phyloP scores from a whole-genome alignment of 2,113 vertebrate genomes.

The Zonotrichia leucophrys region DNA sequence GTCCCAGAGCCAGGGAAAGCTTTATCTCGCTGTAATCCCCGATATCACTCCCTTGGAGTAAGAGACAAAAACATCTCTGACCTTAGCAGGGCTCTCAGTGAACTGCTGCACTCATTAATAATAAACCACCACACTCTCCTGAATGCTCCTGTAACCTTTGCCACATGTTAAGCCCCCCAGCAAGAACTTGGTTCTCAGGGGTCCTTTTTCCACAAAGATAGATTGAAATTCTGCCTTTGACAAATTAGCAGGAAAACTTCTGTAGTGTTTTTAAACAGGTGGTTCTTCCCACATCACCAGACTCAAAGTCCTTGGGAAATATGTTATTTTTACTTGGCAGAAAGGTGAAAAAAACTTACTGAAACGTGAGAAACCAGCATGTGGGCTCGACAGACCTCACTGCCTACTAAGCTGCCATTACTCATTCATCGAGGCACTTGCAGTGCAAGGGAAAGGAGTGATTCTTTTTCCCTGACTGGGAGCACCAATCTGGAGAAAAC shows the following conservation, averaged over 20 bases:
- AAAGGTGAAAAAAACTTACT: not conserved
- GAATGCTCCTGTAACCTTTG: not conserved
- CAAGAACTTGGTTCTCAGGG: not conserved
- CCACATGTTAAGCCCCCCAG: not conserved
- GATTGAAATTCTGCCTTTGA: not conserved
- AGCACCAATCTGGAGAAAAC: not conserved
- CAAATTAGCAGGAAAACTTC: slow-evolving; percentile 1
- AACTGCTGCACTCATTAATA: not conserved
- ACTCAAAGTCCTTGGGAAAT: not conserved
- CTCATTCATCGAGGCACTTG: not conserved
- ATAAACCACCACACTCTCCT: not conserved
- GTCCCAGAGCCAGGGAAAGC: not conserved
- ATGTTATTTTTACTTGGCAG: not conserved
- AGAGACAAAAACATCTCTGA: accelerated
- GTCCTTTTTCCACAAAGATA: not conserved
- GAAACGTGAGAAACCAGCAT: slow-evolving; percentile 11
- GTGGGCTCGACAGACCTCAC: not conserved
- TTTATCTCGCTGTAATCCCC: not conserved
- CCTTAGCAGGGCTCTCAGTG: not conserved
- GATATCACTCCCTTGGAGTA: not conserved
- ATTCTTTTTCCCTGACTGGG: not conserved
- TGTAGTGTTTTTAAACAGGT: slow-evolving; percentile 25
- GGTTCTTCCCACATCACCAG: slow-evolving; percentile 10
- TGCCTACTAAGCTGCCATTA: not conserved
- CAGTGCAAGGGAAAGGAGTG: not conserved